Evolutionary conservation across 2,888 invertebrate species (phyloP), one percentile per base, ranked within the genome.

Genomic region (Eledona agricola): DNA sequence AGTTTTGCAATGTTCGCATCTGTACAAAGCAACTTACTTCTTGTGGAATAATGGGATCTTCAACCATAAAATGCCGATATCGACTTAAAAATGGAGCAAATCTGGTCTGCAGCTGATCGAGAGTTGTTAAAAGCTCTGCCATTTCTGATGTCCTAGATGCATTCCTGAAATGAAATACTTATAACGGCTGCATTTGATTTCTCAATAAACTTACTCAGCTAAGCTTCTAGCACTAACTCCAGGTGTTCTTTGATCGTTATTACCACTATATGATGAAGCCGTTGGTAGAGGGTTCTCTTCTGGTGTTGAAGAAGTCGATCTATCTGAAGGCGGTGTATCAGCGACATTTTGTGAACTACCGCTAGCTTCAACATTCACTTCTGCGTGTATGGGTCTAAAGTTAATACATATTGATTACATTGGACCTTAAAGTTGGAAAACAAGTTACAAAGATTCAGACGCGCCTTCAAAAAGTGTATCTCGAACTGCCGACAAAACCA

Each of bases 81-180:
- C 81, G 81, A 57, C 82, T 80, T 62, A 89, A 73, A 65, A 84
- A 86, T 1, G 90, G 89, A 57, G 82, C 80, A 35, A 90, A 77
- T 51, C 88, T 81, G 19, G 72, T 69, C 62, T 86, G 82, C 9
- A 85, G 72, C 28, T 76, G 75, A 38, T 76, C 71, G 28, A 85
- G 72, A 58, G 79, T 78, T 19, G 80, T 79, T 58, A 87, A 65
- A 4, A 85, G 69, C 46, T 80, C 79, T 7, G 81, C 81, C 78
- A 86, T 78, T 62, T 79, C 79, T 13, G 75, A 70, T 16, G 82
- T 79, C 42, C 81, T 76, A 5, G 77, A 76, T 16, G 72, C 69
- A 59, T 71, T 72, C 37, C 68, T 67, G 15, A 40, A 35, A 38
- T n/a, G 6, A 49, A 47, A 7, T 6, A 3, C 4, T 10, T 3